Evolutionary conservation across 2,113 vertebrate species (phyloP), one percentile per base, ranked within the genome.

Genomic region (Tenebrosternarchus preto): DNA sequence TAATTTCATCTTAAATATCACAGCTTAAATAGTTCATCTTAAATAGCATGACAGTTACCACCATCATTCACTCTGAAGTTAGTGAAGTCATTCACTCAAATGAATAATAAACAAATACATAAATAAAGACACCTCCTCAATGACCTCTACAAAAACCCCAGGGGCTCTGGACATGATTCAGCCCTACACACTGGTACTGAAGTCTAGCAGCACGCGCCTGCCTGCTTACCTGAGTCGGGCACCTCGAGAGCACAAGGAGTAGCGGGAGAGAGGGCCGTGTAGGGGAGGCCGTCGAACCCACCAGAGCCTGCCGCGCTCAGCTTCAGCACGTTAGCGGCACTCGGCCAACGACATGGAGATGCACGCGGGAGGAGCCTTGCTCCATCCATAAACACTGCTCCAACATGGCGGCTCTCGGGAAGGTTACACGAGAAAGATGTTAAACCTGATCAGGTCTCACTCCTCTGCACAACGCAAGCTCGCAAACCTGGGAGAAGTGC

Each of bases 381-480:
- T 81, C 75, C 64, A 22, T 78, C 75, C 75, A 66, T 75, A 81
- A 79, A 72, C 66, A 68, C 19, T 5, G 36, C 71, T 79, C 33
- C 61, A 78, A 84, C 50, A 84, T 70, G 57, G 64, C 79, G 43
- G 71, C 46, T 43, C 75, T 84, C 75, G 63, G 69, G 69, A 81
- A 80, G 68, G 31, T 27, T 80, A 81, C 79, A 81, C 69, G 70
- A 78, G 59, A 66, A 70, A 56, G 57, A 66, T 66, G 69, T 77
- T 56, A 60, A 73, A 69, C 73, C 78, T 75, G 75, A 78, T 57
- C 24, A 29, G 55, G 78, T 22, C 79, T 70, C 39, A 50, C 70
- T 55, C 74, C 56, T 70, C 80, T 77, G 46, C 43, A 6, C 43
- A 60, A 57, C 24, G 39, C 43, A 46, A 60, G 61, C 46, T 69